Evolutionary conservation across 2,888 invertebrate genomes (phyloP).

Genomic region (Drosophila birchii): DNA sequence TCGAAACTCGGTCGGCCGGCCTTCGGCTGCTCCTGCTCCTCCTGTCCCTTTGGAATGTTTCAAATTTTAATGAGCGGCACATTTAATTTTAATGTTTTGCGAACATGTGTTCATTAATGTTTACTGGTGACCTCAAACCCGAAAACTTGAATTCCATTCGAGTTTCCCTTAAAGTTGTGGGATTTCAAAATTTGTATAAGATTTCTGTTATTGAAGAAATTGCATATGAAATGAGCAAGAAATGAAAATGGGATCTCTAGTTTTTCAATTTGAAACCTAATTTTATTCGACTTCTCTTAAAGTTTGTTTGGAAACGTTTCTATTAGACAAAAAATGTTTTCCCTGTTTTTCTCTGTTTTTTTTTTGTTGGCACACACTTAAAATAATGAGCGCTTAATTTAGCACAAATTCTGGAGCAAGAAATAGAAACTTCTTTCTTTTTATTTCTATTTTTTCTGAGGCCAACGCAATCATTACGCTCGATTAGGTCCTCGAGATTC

Average conservation of each 20-base stretch:
- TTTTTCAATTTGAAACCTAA: no score
- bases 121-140: conserved; percentile 34
- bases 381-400: conserved; percentile 79
- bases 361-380: conserved; percentile 57
- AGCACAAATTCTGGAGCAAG: conserved; percentile 61
- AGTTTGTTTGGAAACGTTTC: conserved; percentile 29
- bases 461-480: conserved; percentile 77
- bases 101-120: conserved; percentile 76
- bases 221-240: not conserved
- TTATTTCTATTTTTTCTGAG: conserved; percentile 12
- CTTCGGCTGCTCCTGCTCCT: not conserved
- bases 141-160: conserved; percentile 4
- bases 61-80: conserved; percentile 71
- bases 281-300: conserved; percentile 3
- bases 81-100: conserved; percentile 76
- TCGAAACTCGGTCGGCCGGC: conserved; percentile 28
- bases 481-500: conserved; percentile 64
- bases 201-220: conserved; percentile 12
- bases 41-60: conserved; percentile 59
- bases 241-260: not conserved
- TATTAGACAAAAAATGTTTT: conserved; percentile 44
- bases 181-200: conserved; percentile 40
- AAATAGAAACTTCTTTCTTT: conserved; percentile 47
- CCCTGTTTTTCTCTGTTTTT: not conserved
- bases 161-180: conserved; percentile 26